Evolutionary conservation across 2,113 vertebrate species (phyloP).

Genomic region (Danionella cerebrum): DNA sequence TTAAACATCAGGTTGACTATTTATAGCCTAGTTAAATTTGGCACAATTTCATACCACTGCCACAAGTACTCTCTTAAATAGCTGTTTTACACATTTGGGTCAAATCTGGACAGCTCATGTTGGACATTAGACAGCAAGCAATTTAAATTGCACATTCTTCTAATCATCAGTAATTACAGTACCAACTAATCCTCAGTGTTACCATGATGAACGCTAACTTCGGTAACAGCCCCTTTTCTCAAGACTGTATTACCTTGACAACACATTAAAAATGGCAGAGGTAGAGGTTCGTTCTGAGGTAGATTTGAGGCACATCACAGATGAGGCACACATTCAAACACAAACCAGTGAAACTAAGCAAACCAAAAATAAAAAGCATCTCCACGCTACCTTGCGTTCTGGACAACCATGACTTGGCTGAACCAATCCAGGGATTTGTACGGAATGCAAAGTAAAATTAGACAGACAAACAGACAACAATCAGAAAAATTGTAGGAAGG

Average conservation of each 20-base stretch:
- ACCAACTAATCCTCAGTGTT: neutral
- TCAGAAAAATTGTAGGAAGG: constrained; percentile 59
- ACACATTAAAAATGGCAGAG: constrained; percentile 18
- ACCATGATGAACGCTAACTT: too few relatives aligned
- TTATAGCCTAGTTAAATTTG: too few relatives aligned
- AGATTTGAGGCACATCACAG: constrained; percentile 25
- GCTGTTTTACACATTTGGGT: too few relatives aligned
- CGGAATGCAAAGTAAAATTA: constrained; percentile 60
- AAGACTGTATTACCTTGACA: neutral
- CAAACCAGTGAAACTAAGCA: constrained; percentile 34
- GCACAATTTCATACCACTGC: too few relatives aligned
- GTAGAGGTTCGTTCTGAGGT: constrained; percentile 33
- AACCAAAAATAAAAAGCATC: constrained; percentile 58
- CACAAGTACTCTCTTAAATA: too few relatives aligned
- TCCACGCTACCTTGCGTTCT: constrained; percentile 92
- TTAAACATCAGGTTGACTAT: too few relatives aligned
- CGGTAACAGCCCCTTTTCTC: too few relatives aligned
- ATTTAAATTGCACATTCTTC: too few relatives aligned
- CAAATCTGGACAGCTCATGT: too few relatives aligned
- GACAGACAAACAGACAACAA: constrained; percentile 62
- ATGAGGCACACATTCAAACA: constrained; percentile 29
- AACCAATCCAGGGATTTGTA: constrained; percentile 71
- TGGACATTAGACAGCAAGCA: too few relatives aligned
- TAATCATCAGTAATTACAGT: too few relatives aligned
- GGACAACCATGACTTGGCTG: constrained; percentile 99